Conservation (phyloP, 2,888 invertebrate species). For the Hydrotaea diabolus region DNA sequence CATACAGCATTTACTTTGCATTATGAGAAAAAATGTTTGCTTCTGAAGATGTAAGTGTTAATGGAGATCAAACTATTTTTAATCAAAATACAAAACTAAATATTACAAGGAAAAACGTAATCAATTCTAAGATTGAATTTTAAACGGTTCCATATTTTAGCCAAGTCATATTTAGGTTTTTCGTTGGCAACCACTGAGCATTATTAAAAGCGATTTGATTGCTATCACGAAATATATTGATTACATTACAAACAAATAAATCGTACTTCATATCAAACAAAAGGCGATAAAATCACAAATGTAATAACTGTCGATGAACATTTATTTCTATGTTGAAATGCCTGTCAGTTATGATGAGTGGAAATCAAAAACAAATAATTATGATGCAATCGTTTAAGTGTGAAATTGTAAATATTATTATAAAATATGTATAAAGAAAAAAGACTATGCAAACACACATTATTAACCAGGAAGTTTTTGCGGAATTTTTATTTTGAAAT, state of each 20-base stretch:
- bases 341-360: not conserved
- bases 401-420: not conserved
- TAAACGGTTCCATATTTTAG: no score
- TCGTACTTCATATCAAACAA: not conserved
- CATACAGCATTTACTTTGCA: no score
- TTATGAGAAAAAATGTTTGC: no score
- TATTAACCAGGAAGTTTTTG: constrained; percentile 19
- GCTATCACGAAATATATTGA: no score
- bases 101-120: no score
- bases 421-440: not conserved
- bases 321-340: not conserved
- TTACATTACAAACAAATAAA: not conserved
- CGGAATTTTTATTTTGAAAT: constrained; percentile 6
- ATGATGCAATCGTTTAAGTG: not conserved
- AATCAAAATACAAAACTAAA: no score
- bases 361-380: not conserved
- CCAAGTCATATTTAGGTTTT: no score
- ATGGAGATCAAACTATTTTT: no score
- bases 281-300: not conserved
- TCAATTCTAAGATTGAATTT: no score
- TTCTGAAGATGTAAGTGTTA: no score
- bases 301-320: not conserved
- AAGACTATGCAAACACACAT: not conserved
- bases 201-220: no score
- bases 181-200: no score